Percentiles rank a stretch among this genome's conserved stretches.
phyloP scores from a whole-genome alignment of 2,888 invertebrate genomes.

The Callinectes sapidus region DNA sequence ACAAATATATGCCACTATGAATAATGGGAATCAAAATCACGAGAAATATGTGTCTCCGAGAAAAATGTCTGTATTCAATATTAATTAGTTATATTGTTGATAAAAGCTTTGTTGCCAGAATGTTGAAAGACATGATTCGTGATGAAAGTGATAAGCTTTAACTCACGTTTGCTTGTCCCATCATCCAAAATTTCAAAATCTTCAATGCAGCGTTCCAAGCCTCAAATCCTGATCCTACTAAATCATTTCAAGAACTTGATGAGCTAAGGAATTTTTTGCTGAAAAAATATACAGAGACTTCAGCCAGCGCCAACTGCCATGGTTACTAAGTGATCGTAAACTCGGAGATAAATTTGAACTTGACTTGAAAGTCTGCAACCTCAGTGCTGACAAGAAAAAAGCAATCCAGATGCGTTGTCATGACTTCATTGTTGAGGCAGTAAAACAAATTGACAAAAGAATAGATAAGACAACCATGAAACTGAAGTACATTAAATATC shows the following conservation, averaged over 20 bases:
- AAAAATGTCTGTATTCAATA: background rate
- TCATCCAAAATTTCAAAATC: slow-evolving; percentile 49
- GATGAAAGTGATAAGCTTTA: slow-evolving; percentile 41
- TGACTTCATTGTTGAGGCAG: no score
- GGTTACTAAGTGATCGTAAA: no score
- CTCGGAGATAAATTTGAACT: no score
- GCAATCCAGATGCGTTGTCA: no score
- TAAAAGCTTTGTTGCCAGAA: slow-evolving; percentile 9
- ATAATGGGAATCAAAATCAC: background rate
- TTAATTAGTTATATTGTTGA: slow-evolving; percentile 15
- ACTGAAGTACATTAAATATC: no score
- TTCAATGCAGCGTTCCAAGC: slow-evolving; percentile 49
- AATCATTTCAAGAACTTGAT: slow-evolving; percentile 43
- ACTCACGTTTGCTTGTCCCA: slow-evolving; percentile 42
- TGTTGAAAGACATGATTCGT: slow-evolving; percentile 45
- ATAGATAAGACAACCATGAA: no score
- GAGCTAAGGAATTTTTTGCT: background rate
- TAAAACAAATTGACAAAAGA: no score
- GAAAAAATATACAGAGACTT: no score
- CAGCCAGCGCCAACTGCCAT: no score
- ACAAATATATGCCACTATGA: background rate
- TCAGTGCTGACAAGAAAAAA: no score
- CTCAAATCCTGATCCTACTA: slow-evolving; percentile 46
- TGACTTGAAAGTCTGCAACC: no score
- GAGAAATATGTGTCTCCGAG: no score